A percentile compares a stretch with the other conserved stretches of the same genome.
Evolutionary conservation across 1,140 invertebrate genomes (phyloP).

Genomic region (Eumeta japonica): DNA sequence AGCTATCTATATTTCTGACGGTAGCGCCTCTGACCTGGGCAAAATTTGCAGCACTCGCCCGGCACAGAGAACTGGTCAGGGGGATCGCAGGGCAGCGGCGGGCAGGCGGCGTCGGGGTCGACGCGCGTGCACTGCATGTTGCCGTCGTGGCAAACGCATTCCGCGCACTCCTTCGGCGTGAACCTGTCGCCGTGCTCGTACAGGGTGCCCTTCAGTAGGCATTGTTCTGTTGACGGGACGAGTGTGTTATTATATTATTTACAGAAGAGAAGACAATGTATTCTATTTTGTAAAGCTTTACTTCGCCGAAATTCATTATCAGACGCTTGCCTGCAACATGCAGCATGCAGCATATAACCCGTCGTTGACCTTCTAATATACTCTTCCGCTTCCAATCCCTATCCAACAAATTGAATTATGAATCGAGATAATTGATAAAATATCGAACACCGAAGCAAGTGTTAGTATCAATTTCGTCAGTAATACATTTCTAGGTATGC

Average conservation of each 20-base stretch:
- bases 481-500: background rate
- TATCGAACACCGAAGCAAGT: no score
- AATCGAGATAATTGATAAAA: conserved; percentile 4
- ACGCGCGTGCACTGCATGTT: conserved; percentile 75
- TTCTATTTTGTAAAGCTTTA: no score
- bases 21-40: conserved; percentile 68
- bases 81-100: conserved; percentile 74
- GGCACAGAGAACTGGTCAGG: conserved; percentile 76
- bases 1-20: background rate
- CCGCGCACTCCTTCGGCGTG: conserved; percentile 70
- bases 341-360: no score
- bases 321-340: no score
- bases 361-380: no score
- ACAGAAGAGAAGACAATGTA: no score
- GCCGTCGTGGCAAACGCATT: conserved; percentile 77
- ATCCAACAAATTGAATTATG: no score
- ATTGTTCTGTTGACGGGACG: conserved; percentile 81
- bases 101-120: conserved; percentile 74
- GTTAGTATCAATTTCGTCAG: no score
- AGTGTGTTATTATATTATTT: no score
- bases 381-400: no score
- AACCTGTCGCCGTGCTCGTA: conserved; percentile 82
- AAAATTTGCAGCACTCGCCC: conserved; percentile 88
- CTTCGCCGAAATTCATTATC: no score
- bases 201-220: conserved; percentile 70